Base-by-base conservation (phyloP, 2,888 invertebrate species). In the Eupithecia subfuscata region DNA sequence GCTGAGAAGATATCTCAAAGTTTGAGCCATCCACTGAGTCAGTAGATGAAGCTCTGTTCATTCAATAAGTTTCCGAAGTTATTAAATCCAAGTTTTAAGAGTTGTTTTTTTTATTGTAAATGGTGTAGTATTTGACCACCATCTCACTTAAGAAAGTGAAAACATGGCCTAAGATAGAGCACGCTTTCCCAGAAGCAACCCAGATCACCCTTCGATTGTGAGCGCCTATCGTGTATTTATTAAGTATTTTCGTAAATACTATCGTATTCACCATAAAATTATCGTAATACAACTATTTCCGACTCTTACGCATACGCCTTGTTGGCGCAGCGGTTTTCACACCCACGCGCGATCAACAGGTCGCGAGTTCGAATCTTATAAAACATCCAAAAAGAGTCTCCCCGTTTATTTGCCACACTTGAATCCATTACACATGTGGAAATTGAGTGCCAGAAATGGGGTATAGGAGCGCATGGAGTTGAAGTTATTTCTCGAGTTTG, bases 381-480 rank as follows among this genome's bases (percentile, higher is more conserved):
- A 22, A 1, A 77, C 40, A 48, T 67, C 7, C 69, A 40, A 75
- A 77, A 75, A 75, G 43, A 18, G 56, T 67, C n/a, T 72, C 93
- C 94, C 94, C 94, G 89, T 92, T 90, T 91, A 82, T 89, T 88
- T 89, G 95, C 95, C 95, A 95, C 93, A 91, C 95, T 93, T 88
- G 93, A 88, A 87, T 84, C 92, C 92, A 91, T 90, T 56, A 67
- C 14, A 90, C 90, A 90, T 89, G 92, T 92, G 92, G 93, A 86
- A 71, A 83, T 89, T 88, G 86, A 89, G 92, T 91, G 92, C 93
- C 93, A 90, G 88, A 84, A 89, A 90, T 81, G 92, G 92, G 92
- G 92, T 79, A 92, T 75, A 93, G 80, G 82, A 76, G 84, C 70
- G 91, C 91, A 86, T 84, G 68, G 82, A 93, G 70, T 84, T 93